phyloP scores from a whole-genome alignment of 2,113 vertebrate genomes.

The Bothrops jararaca region DNA sequence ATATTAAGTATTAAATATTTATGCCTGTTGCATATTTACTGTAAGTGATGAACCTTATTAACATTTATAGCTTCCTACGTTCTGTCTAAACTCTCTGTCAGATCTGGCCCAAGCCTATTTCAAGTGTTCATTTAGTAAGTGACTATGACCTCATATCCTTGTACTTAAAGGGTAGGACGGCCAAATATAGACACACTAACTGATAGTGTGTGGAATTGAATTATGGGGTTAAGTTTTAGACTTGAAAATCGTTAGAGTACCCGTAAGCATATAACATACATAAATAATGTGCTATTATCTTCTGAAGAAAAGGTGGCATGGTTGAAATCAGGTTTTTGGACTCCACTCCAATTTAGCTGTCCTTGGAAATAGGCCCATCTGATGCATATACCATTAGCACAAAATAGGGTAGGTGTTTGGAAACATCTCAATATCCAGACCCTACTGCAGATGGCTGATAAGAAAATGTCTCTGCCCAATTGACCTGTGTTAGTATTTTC shows the following conservation, averaged over 20 bases:
- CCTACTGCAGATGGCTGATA: neutral
- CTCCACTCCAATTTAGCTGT: neutral
- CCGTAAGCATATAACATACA: neutral
- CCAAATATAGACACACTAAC: neutral
- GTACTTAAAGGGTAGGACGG: neutral
- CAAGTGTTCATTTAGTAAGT: neutral
- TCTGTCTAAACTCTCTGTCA: neutral
- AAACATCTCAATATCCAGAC: neutral
- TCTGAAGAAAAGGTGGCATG: neutral
- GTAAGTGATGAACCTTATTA: neutral
- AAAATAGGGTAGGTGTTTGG: neutral
- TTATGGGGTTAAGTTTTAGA: neutral
- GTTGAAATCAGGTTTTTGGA: neutral
- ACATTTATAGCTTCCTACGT: neutral
- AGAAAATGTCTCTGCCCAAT: neutral
- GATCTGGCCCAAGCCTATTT: neutral
- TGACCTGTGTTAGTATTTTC: neutral
- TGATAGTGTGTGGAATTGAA: neutral
- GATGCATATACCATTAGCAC: neutral
- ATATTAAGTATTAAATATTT: neutral
- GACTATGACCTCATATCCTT: neutral
- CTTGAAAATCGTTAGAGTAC: neutral
- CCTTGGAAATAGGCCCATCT: neutral
- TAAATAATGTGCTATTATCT: neutral
- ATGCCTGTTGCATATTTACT: neutral